phyloP scores from a whole-genome alignment of 2,113 vertebrate species.

The Lepus europaeus region DNA sequence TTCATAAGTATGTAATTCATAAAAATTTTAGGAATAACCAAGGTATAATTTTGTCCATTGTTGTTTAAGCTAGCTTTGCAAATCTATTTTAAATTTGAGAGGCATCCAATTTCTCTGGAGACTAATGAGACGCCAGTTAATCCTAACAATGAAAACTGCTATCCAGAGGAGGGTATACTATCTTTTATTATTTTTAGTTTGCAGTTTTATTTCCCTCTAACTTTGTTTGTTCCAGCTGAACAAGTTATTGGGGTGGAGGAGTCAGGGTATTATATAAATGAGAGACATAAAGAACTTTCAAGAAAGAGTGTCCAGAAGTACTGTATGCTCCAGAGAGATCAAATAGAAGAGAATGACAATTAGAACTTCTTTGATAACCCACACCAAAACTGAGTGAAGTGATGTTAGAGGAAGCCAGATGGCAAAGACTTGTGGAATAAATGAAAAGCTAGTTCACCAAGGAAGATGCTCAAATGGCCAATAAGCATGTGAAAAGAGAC shows the following conservation, averaged over 20 bases:
- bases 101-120: background rate
- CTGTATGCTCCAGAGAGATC: background rate
- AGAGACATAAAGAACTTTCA: background rate
- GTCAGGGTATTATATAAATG: background rate
- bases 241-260: background rate
- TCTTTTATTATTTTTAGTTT: constrained; percentile 18
- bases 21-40: background rate
- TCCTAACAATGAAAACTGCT: background rate
- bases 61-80: background rate
- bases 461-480: background rate
- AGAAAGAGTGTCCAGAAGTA: background rate
- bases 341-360: background rate
- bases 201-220: background rate
- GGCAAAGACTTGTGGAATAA: background rate
- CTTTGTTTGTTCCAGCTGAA: background rate
- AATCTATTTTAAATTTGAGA: constrained; percentile 16
- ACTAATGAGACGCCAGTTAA: background rate
- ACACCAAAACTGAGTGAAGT: background rate
- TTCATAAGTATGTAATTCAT: background rate
- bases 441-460: background rate
- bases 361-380: background rate
- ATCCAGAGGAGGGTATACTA: background rate
- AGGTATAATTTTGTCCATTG: background rate
- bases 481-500: background rate
- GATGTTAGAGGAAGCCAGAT: background rate